These are phyloP conservation scores for Melanotaenia trifasciata DNA, from an alignment of 2,797 vertebrate genomes.

Conservation along the genomic window DNA sequence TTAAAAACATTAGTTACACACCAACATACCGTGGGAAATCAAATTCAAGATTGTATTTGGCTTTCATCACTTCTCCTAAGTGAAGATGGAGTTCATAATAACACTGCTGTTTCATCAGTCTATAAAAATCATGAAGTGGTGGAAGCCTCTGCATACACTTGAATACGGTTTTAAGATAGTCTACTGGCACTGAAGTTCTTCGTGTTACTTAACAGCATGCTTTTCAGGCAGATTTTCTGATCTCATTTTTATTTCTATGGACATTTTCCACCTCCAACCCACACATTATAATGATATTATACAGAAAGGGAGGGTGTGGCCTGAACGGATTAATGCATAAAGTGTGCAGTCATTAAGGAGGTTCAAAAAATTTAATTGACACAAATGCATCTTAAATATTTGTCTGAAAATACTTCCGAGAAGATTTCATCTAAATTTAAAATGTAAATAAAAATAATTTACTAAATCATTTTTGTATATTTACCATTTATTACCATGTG, in stretches of 20 bases:
- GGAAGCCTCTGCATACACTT: background rate
- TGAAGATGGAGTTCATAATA: slow-evolving; percentile 11
- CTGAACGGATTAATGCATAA: background rate
- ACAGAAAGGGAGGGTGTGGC: background rate
- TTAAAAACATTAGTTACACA: slow-evolving; percentile 54
- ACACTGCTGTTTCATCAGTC: background rate
- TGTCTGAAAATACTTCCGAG: too few species aligned
- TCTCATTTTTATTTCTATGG: background rate
- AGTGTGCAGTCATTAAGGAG: background rate
- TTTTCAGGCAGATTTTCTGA: too few species aligned
- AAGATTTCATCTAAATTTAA: too few species aligned
- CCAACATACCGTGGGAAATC: slow-evolving; percentile 33
- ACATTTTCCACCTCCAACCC: background rate
- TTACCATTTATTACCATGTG: too few species aligned
- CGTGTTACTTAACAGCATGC: too few species aligned
- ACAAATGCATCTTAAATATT: background rate
- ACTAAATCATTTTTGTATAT: too few species aligned
- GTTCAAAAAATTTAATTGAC: background rate
- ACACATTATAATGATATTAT: background rate
- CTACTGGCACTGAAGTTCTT: background rate
- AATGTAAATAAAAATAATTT: too few species aligned
- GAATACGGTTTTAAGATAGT: background rate
- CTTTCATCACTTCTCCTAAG: slow-evolving; percentile 29
- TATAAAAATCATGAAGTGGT: background rate
- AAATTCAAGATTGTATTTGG: slow-evolving; percentile 33